Base-by-base conservation (phyloP, 2,888 invertebrate species). In the Drosophila borealis region DNA sequence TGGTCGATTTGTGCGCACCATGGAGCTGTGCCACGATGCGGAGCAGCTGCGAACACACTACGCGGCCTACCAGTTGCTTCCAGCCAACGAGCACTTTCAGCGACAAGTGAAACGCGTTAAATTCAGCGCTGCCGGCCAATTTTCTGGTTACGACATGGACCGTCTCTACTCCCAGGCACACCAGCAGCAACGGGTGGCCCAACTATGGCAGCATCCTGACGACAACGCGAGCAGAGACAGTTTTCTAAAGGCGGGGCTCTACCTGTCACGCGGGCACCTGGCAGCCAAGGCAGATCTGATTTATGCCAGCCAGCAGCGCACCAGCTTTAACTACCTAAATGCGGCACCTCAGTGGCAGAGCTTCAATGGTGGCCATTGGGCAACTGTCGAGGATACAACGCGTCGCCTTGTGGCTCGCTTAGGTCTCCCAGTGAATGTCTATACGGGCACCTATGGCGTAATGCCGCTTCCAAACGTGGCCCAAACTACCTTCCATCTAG, bases 351-450 rank as follows among this genome's bases (percentile, higher is more conserved):
- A 94, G 72, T 94, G 94, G 94, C 93, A 93, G 78, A 92, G 91
- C 3, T 94, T 95, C 80, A 95, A 95, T 81, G 93, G 91, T 0
- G 93, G 93, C 11, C 94, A 94, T 74, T 95, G 95, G 95, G 90
- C 92, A 44, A 76, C 79, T 1, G 86, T 94, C 17, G 95, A 95
- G 90, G 78, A 79, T 4, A 91, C 91, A 62, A 91, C 93, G 6
- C 91, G 94, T 56, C 86, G 88, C 13, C 93, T 93, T 70, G 93
- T 93, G 0, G 81, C 78, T 5, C 67, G 74, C 1, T 81, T 89
- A 10, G 77, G 83, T 0, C 80, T 92, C 5, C 83, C 91, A 17
- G 80, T 93, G 4, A 90, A 88, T 9, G 93, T 94, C 45, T 94
- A 93, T 79, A 94, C 94, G 2, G 95, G 95, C 33, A 93, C 93